Evolutionary conservation across 2,888 invertebrate genomes (phyloP).

Genomic region (Azorinus chamasolen): DNA sequence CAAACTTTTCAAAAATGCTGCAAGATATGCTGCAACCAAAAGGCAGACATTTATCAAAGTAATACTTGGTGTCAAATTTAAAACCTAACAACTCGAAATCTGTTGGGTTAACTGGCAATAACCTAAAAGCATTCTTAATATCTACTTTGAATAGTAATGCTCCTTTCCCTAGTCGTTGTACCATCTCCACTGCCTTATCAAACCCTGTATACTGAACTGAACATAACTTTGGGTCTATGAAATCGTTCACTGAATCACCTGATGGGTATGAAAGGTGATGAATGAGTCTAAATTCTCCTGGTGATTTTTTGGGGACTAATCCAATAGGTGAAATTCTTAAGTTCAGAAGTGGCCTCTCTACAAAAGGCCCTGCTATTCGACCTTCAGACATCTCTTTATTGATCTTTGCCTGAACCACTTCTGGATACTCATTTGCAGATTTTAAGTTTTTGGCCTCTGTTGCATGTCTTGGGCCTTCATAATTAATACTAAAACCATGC

Average conservation of each 20-base stretch:
- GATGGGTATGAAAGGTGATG: slow-evolving; percentile 20
- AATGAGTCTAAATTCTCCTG: slow-evolving; percentile 16
- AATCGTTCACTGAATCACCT: slow-evolving; percentile 15
- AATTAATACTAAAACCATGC: no score
- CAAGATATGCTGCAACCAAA: no score
- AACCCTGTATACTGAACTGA: slow-evolving; percentile 38
- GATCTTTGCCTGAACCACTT: slow-evolving; percentile 5
- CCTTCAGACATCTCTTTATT: slow-evolving; percentile 28
- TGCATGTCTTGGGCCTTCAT: no score
- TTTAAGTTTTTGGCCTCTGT: background rate
- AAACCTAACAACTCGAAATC: slow-evolving; percentile 41
- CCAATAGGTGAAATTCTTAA: slow-evolving; percentile 29
- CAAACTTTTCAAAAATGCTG: no score
- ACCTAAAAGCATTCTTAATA: slow-evolving; percentile 50
- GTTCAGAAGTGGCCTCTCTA: slow-evolving; percentile 3
- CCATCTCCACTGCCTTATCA: slow-evolving; percentile 37
- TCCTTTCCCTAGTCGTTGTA: slow-evolving; percentile 25
- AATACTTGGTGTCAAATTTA: no score
- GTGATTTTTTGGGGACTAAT: slow-evolving; percentile 33
- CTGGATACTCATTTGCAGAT: slow-evolving; percentile 9
- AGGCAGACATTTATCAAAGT: no score
- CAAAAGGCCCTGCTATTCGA: slow-evolving; percentile 33
- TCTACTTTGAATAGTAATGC: slow-evolving; percentile 42
- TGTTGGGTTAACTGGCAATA: slow-evolving; percentile 28
- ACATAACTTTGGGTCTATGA: slow-evolving; percentile 25